Evolutionary conservation across 92 coral and sea anemone genomes (phyloP), one percentile per base, ranked within the genome.

Genomic region (Porites divaricata): DNA sequence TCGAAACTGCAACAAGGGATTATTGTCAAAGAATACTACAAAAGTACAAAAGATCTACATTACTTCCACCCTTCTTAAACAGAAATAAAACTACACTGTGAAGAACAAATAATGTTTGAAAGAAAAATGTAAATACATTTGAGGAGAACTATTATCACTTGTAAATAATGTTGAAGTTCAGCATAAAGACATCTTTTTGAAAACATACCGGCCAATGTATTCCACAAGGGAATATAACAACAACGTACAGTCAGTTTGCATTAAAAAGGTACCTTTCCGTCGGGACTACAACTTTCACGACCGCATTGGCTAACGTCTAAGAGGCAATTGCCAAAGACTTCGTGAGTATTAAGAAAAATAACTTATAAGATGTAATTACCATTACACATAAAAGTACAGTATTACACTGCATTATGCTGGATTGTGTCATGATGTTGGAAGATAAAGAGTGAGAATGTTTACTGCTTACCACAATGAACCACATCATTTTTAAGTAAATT

Each of bases 271-370:
- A 97, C 99, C 99, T 97, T 95, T 97, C 99, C 92, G 98, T 97
- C 99, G 99, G 99, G 98, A 97, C 95, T 92, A 97, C 99, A 95
- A 97, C 99, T 97, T 97, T 97, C 98, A 97, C 99, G 94, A 97
- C 96, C 90, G 99, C 99, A 91, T 97, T 97, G 98, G 99, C 99
- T 97, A 97, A 92, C 88, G 98, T 97, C 99, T 97, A 97, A 92
- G 98, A 90, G 93, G 89, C 95, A 97, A 95, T 94, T 93, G 96
- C 99, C 99, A 97, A 95, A 96, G 94, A 89, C 92, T 91, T 89
- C 86, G 95, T 97, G 94, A 97, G 99, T 97, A 97, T 85, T 91
- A 52, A 80, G 86, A 72, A 72, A 72, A 71, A 82, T 24, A 82
- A 68, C 86, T 63, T 50, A 21, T 20, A 72, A 77, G 56, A 77